Base-by-base conservation (phyloP, 2,797 vertebrate genomes). In the Tolypeutes matacus region DNA sequence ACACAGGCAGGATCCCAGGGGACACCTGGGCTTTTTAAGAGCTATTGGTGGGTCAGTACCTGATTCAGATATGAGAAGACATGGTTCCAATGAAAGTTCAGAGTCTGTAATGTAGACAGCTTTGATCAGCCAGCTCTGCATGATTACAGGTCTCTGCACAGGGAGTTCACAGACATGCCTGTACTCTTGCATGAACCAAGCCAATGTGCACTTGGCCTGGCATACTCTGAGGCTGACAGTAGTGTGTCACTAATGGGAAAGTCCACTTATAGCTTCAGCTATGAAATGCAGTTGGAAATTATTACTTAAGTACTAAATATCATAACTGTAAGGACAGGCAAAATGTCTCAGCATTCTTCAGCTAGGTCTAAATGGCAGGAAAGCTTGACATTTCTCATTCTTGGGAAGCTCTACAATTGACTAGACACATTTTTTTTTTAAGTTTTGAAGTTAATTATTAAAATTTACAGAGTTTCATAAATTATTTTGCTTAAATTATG, bases 401-500 rank as follows among this genome's bases (percentile, higher is more conserved):
- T 85, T 21, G 8, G 60, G 21, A 17, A 80, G 60, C 65, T 87
- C 49, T 53, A 64, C 10, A 31, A 60, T 77, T 64, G 62, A 96
- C 78, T 80, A 85, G 89, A 82, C 84, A 90, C 39, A 62, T 6
- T 6, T 6, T 46, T 46, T 46, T 46, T 46, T 6, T 46, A 94
- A 91, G 56, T 17, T 49, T 81, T 78, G 80, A 94, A 95, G 67
- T 96, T 95, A 96, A 84, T 88, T 64, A 64, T 31, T 81, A 84
- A 39, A 69, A n/a, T 96, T 93, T 93, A 88, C 75, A 87, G 76
- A 85, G 29, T 73, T 88, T 92, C 82, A 93, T 97, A 95, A 95
- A 93, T 97, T 97, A 97, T 96, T 93, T 89, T 93, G 69, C 70
- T 96, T 94, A n/a, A 84, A 34, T 92, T 86, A 91, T 18, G 81